A percentile compares a stretch with the other conserved stretches of the same genome.
Conservation (phyloP, 2,113 vertebrate genomes). For the Pitta sordida region DNA sequence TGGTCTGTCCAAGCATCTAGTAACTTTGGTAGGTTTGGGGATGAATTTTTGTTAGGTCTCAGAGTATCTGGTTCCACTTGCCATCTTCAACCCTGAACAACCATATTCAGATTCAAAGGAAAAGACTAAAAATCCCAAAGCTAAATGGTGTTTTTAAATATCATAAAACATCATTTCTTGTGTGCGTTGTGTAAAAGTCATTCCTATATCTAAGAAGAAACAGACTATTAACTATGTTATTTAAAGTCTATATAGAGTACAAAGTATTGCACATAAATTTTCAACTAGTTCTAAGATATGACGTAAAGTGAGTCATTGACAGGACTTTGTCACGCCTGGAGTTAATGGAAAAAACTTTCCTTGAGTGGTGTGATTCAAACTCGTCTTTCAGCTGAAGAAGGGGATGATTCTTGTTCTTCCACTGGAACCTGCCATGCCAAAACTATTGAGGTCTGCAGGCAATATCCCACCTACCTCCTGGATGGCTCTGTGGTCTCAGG, state of each 20-base stretch:
- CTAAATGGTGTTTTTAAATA: not conserved
- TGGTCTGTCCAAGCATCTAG: not conserved
- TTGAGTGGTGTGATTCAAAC: not conserved
- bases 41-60: not conserved
- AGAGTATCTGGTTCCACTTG: not conserved
- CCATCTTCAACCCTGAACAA: not conserved
- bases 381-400: not conserved
- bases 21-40: not conserved
- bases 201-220: not conserved
- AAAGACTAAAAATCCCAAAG: not conserved
- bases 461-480: not conserved
- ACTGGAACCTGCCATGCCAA: not conserved
- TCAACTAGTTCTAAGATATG: not conserved
- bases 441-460: accelerated
- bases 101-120: not conserved
- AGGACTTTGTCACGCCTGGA: not conserved
- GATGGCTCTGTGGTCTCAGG: not conserved
- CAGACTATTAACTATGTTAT: not conserved
- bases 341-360: not conserved
- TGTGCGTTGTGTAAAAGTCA: not conserved
- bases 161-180: not conserved
- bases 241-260: not conserved
- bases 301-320: not conserved
- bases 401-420: not conserved
- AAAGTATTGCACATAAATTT: not conserved